Conservation (phyloP, 2,113 vertebrate genomes). For the Dunckerocampus dactyliophorus region DNA sequence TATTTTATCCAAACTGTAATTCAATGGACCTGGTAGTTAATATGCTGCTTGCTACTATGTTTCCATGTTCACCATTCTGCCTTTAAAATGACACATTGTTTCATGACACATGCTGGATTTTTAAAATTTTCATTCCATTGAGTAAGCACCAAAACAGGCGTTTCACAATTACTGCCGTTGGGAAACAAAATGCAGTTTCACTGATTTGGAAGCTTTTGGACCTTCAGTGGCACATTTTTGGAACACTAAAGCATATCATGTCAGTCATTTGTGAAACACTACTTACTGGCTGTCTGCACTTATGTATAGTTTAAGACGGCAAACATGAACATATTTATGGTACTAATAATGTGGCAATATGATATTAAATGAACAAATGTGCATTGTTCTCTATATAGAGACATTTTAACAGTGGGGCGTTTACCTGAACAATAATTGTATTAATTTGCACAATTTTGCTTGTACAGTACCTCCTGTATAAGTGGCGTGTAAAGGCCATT, state of each 20-base stretch:
- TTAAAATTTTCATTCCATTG: constrained; percentile 1
- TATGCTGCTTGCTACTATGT: too few relatives aligned
- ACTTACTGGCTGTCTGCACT: background rate
- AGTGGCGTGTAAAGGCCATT: too few relatives aligned
- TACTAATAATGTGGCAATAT: background rate
- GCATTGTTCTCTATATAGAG: background rate
- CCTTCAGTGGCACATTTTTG: background rate
- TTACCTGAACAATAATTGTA: too few relatives aligned
- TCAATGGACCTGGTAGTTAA: too few relatives aligned
- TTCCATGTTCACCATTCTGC: too few relatives aligned
- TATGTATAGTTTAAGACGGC: background rate
- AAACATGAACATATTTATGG: background rate
- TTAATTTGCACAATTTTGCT: too few relatives aligned
- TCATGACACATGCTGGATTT: background rate
- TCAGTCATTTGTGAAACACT: background rate
- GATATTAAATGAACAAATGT: background rate
- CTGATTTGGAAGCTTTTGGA: constrained; percentile 4
- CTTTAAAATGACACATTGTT: background rate
- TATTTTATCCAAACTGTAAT: too few relatives aligned
- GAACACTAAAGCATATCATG: background rate
- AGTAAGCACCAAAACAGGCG: background rate
- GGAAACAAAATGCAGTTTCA: background rate
- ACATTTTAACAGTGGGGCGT: too few relatives aligned
- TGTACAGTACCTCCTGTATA: too few relatives aligned
- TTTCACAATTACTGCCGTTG: background rate